phyloP scores from a whole-genome alignment of 2,797 vertebrate species.

The Megaceryle alcyon region DNA sequence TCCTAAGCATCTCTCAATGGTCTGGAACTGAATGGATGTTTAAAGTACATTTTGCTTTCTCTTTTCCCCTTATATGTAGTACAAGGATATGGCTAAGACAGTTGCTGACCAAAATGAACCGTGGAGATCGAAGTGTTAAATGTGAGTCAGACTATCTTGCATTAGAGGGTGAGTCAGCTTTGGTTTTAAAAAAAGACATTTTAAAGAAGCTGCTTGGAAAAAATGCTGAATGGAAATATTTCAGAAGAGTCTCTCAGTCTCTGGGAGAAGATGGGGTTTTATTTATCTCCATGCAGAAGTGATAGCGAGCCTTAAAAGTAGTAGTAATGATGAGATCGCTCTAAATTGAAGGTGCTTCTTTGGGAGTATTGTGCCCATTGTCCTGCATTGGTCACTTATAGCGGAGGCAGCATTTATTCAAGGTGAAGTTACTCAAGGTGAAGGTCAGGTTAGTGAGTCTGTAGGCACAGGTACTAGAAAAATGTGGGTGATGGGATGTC shows the following conservation, averaged over 20 bases:
- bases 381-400: background rate
- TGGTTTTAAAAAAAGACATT: slow-evolving; percentile 38
- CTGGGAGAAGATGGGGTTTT: background rate
- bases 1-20: background rate
- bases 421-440: background rate
- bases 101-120: background rate
- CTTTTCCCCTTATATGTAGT: background rate
- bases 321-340: background rate
- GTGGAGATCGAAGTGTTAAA: slow-evolving; percentile 60
- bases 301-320: slow-evolving; percentile 1
- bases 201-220: slow-evolving; percentile 69
- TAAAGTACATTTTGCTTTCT: background rate
- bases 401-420: background rate
- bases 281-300: slow-evolving; percentile 13
- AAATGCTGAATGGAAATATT: slow-evolving; percentile 77
- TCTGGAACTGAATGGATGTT: background rate
- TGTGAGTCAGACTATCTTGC: slow-evolving; percentile 73
- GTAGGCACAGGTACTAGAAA: background rate
- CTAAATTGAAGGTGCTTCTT: background rate
- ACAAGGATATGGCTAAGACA: background rate
- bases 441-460: background rate
- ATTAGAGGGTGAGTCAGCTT: slow-evolving; percentile 74
- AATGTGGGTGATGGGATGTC: background rate
- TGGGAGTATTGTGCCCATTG: background rate
- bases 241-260: slow-evolving; percentile 11